phyloP scores from a whole-genome alignment of 2,113 vertebrate genomes.

The Pseudolaguvia tuberculata region DNA sequence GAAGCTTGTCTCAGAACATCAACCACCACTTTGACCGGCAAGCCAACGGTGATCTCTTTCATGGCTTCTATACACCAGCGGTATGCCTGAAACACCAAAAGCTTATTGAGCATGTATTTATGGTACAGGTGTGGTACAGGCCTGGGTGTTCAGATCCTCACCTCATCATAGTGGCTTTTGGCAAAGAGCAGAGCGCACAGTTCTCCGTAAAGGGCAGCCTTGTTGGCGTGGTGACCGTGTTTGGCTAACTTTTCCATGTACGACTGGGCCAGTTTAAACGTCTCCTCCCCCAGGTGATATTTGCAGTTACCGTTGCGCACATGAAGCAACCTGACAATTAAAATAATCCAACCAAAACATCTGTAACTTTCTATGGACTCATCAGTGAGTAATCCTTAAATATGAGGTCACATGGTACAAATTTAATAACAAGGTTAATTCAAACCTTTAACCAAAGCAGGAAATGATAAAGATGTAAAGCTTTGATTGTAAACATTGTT shows the following conservation, averaged over 20 bases:
- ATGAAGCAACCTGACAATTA: constrained; percentile 80
- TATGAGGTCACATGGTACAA: background rate
- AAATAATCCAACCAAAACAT: too few relatives aligned
- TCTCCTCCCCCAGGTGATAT: constrained; percentile 96
- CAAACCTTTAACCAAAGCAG: background rate
- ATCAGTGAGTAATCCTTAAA: background rate
- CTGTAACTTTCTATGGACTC: background rate
- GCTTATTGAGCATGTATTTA: background rate
- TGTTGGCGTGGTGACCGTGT: constrained; percentile 94
- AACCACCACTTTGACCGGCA: constrained; percentile 94
- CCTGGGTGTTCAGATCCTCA: constrained; percentile 45
- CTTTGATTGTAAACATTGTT: too few relatives aligned
- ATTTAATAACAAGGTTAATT: background rate
- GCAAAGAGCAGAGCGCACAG: constrained; percentile 94
- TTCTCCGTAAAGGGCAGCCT: constrained; percentile 94
- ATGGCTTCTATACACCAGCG: constrained; percentile 98
- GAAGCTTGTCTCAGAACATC: constrained; percentile 97
- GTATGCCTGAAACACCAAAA: constrained; percentile 77
- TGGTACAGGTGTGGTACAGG: background rate
- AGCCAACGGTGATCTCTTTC: constrained; percentile 90
- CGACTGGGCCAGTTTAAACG: constrained; percentile 91
- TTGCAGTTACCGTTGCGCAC: constrained; percentile 97
- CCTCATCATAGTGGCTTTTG: constrained; percentile 99
- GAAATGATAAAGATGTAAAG: background rate
- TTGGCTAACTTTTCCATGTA: constrained; percentile 96